These are phyloP conservation scores for Melolontha melolontha DNA, from an alignment of 2,888 invertebrate species.

Conservation along the genomic window DNA sequence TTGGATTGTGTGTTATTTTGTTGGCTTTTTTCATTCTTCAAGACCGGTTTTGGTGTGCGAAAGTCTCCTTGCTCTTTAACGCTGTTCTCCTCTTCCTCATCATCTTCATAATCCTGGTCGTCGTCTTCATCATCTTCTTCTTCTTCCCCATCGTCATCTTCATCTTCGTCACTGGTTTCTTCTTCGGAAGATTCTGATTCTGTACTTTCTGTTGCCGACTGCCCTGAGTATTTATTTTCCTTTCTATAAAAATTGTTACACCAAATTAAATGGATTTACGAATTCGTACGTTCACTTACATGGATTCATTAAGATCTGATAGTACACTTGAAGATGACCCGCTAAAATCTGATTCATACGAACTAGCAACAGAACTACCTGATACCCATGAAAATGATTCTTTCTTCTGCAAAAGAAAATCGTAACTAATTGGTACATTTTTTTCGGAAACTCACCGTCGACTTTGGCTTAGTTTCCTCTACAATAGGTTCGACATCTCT, in stretches of 20 bases:
- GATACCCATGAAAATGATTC: slow-evolving; percentile 61
- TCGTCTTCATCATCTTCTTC: slow-evolving; percentile 56
- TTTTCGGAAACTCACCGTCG: slow-evolving; percentile 45
- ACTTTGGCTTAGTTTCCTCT: slow-evolving; percentile 55
- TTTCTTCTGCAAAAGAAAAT: slow-evolving; percentile 47
- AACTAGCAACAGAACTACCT: slow-evolving; percentile 63
- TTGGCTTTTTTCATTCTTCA: background rate
- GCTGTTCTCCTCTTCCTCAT: slow-evolving; percentile 55
- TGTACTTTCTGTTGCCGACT: slow-evolving; percentile 30
- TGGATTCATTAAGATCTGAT: slow-evolving; percentile 29
- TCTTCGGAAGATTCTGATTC: slow-evolving; percentile 48
- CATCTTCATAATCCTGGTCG: slow-evolving; percentile 48
- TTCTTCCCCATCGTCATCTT: slow-evolving; percentile 55
- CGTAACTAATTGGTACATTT: slow-evolving; percentile 1
- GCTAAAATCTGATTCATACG: slow-evolving; percentile 53
- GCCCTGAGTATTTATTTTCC: slow-evolving; percentile 31
- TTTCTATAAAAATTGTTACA: slow-evolving; percentile 25
- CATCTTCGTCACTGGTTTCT: slow-evolving; percentile 62
- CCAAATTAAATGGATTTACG: too few species aligned
- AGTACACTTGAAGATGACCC: slow-evolving; percentile 57
- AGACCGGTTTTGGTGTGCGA: slow-evolving; percentile 13
- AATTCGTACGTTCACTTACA: slow-evolving; percentile 6
- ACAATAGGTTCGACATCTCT: slow-evolving; percentile 74
- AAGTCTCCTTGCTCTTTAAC: background rate
- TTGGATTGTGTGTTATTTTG: slow-evolving; percentile 25